Percentiles rank a stretch among this genome's conserved stretches.
Conservation (phyloP, 2,113 vertebrate species). For the Edolisoma coerulescens region DNA sequence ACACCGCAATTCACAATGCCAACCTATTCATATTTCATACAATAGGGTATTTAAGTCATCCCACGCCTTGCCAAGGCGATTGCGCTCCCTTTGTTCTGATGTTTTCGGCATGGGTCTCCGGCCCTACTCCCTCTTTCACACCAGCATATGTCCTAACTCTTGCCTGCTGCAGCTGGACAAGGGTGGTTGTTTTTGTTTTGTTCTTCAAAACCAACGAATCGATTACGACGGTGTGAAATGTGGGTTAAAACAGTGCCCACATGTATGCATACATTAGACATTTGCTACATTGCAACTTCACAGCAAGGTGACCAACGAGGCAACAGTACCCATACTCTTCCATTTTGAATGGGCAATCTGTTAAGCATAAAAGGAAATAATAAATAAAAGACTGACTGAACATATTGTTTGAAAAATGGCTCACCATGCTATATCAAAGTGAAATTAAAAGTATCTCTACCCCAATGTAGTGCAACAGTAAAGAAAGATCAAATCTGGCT, state of each 20-base stretch:
- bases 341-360: slow-evolving; percentile 51
- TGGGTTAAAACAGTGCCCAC: slow-evolving; percentile 24
- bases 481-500: background rate
- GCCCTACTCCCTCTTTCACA: slow-evolving; percentile 58
- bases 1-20: slow-evolving; percentile 79
- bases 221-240: slow-evolving; percentile 55
- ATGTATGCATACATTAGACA: slow-evolving; percentile 60
- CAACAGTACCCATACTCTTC: background rate
- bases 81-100: slow-evolving; percentile 83
- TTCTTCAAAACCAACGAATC: slow-evolving; percentile 57
- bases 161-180: slow-evolving; percentile 86
- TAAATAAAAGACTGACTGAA: slow-evolving; percentile 44
- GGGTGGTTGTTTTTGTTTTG: slow-evolving; percentile 53
- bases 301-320: slow-evolving; percentile 45
- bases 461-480: background rate
- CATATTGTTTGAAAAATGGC: background rate
- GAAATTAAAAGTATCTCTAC: background rate
- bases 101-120: slow-evolving; percentile 72
- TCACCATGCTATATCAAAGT: background rate
- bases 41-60: slow-evolving; percentile 95
- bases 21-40: slow-evolving; percentile 92
- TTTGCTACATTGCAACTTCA: slow-evolving; percentile 59
- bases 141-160: slow-evolving; percentile 88
- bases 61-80: slow-evolving; percentile 80
- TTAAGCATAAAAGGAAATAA: slow-evolving; percentile 65